These are phyloP conservation scores for Troilus luridus DNA, from an alignment of 2,888 invertebrate genomes.

Conservation along the genomic window DNA sequence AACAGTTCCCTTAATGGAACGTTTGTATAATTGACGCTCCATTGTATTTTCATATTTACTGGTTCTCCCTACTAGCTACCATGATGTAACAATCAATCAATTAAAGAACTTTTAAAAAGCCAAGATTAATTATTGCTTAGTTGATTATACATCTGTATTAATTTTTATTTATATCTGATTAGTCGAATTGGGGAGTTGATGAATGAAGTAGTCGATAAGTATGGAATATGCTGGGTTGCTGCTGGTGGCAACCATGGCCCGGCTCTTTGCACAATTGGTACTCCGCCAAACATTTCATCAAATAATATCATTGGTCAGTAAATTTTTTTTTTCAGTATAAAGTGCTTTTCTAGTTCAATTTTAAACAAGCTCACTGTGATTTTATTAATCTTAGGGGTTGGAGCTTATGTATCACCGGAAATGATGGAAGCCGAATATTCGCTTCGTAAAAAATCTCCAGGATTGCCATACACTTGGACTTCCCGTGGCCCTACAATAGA, in stretches of 20 bases:
- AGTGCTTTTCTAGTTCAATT: neutral
- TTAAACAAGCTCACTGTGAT: neutral
- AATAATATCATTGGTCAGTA: conserved; percentile 83
- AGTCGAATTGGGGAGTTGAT: conserved; percentile 89
- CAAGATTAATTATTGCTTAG: too few relatives aligned
- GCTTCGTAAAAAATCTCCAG: conserved; percentile 84
- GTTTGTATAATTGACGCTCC: too few relatives aligned
- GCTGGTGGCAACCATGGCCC: conserved; percentile 97
- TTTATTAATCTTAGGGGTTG: conserved; percentile 78
- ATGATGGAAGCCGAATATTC: conserved; percentile 98
- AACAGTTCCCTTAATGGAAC: too few relatives aligned
- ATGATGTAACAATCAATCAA: too few relatives aligned
- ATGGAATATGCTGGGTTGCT: conserved; percentile 92
- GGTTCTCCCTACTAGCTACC: neutral
- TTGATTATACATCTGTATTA: neutral
- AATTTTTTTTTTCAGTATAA: neutral
- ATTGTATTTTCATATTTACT: neutral
- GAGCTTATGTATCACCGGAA: conserved; percentile 96
- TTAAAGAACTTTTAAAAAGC: too few relatives aligned
- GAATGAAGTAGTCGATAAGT: conserved; percentile 89
- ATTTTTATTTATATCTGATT: conserved; percentile 65
- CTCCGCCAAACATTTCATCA: conserved; percentile 74
- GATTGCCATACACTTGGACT: conserved; percentile 92
- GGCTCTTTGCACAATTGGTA: conserved; percentile 91
- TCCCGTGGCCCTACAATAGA: conserved; percentile 91